These are phyloP conservation scores for Enteromius paludinosus DNA, from an alignment of 2,797 vertebrate genomes.

Conservation along the genomic window DNA sequence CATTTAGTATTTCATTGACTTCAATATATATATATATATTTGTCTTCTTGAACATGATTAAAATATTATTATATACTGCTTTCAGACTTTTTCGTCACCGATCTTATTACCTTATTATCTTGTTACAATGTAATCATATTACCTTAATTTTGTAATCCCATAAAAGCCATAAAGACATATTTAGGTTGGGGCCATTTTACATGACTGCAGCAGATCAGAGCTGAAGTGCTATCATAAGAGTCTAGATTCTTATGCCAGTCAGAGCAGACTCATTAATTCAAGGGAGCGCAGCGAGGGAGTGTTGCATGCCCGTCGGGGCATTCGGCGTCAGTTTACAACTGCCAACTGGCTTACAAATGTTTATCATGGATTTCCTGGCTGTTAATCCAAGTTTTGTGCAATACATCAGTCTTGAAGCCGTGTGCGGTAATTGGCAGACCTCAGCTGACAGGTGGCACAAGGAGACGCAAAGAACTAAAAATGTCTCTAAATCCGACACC, in stretches of 20 bases:
- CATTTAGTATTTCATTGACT: not conserved
- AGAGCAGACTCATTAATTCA: slow-evolving; percentile 45
- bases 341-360: slow-evolving; percentile 51
- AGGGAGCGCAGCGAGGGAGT: not conserved
- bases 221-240: slow-evolving; percentile 12
- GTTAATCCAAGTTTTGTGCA: slow-evolving; percentile 29
- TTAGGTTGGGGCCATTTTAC: not conserved
- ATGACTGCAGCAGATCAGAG: not conserved
- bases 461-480: slow-evolving; percentile 24
- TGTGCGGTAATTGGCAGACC: slow-evolving; percentile 32
- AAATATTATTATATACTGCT: not conserved
- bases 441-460: slow-evolving; percentile 38
- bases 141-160: not conserved
- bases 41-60: not conserved
- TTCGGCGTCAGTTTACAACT: slow-evolving; percentile 26
- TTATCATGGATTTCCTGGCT: slow-evolving; percentile 29
- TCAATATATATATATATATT: not conserved
- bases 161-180: not conserved
- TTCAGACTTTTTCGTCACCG: not conserved
- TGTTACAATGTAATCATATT: not conserved
- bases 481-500: not conserved
- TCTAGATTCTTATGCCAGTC: slow-evolving; percentile 33
- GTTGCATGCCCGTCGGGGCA: slow-evolving; percentile 13
- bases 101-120: not conserved
- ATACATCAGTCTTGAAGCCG: not conserved